A percentile compares a stretch with the other conserved stretches of the same genome.
Evolutionary conservation across 2,888 invertebrate genomes (phyloP).

Genomic region (Chloroclystis v-ata): DNA sequence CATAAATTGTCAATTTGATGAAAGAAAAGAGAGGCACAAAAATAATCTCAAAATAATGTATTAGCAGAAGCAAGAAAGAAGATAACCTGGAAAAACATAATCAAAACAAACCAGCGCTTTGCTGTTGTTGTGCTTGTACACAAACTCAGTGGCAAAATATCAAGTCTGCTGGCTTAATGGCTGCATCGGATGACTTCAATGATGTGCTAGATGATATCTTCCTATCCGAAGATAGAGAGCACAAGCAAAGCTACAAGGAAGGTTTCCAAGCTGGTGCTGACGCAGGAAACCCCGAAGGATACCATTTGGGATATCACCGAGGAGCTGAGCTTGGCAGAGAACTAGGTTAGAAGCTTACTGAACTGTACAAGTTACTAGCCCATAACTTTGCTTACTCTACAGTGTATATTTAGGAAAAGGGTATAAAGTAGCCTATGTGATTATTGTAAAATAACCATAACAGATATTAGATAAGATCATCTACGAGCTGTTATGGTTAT

Average conservation of each 20-base stretch:
- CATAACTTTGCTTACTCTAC: too few species aligned
- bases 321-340: constrained; percentile 87
- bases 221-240: constrained; percentile 82
- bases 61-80: too few species aligned
- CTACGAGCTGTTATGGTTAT: too few species aligned
- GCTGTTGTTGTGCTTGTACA: neutral
- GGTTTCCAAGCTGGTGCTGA: constrained; percentile 80
- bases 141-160: too few species aligned
- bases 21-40: too few species aligned
- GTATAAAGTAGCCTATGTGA: too few species aligned
- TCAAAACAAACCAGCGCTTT: neutral
- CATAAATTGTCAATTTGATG: too few species aligned
- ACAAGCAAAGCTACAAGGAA: constrained; percentile 81
- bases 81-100: neutral
- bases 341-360: constrained; percentile 55
- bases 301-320: constrained; percentile 86
- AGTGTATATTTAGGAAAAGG: too few species aligned
- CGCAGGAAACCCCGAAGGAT: constrained; percentile 82
- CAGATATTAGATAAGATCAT: too few species aligned
- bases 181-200: constrained; percentile 82
- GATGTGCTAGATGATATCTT: constrained; percentile 84
- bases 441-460: too few species aligned
- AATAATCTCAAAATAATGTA: too few species aligned
- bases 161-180: constrained; percentile 44
- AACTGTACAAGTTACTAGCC: too few species aligned